Percentiles rank a stretch among this genome's conserved stretches.
These are phyloP conservation scores for Varecia variegata DNA, from an alignment of 2,797 vertebrate genomes.

Conservation along the genomic window DNA sequence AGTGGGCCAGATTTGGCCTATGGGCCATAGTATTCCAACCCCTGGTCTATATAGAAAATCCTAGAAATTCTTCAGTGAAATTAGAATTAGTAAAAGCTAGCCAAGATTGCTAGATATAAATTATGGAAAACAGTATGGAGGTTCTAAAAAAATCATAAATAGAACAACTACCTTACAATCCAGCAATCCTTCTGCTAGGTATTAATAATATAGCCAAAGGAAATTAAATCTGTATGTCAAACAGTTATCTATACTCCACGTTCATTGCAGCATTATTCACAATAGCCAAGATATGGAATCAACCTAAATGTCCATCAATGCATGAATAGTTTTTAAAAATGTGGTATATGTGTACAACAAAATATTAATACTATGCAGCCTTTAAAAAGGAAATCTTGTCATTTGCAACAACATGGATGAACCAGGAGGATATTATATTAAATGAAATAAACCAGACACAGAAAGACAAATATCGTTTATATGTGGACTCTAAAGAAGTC, in stretches of 20 bases:
- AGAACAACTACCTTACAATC: neutral
- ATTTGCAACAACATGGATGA: neutral
- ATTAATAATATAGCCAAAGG: neutral
- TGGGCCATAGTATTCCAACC: neutral
- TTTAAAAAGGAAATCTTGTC: neutral
- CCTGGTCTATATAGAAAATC: slow-evolving; percentile 2
- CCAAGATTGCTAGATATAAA: neutral
- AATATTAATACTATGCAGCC: neutral
- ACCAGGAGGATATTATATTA: neutral
- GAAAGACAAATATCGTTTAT: neutral
- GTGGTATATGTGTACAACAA: neutral
- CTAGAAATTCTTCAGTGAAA: slow-evolving; percentile 8
- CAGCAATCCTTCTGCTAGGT: neutral
- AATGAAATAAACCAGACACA: neutral
- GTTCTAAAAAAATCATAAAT: neutral
- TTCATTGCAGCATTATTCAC: neutral
- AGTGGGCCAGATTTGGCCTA: neutral
- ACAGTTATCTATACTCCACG: neutral
- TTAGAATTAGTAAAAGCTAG: slow-evolving; percentile 28
- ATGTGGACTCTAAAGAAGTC: neutral
- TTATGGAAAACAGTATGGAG: neutral
- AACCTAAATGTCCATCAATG: neutral
- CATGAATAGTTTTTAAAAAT: neutral
- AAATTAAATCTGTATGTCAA: neutral
- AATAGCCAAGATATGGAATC: neutral